These are phyloP conservation scores for Osedax frankpressi DNA, from an alignment of 2,888 invertebrate genomes.

Conservation along the genomic window DNA sequence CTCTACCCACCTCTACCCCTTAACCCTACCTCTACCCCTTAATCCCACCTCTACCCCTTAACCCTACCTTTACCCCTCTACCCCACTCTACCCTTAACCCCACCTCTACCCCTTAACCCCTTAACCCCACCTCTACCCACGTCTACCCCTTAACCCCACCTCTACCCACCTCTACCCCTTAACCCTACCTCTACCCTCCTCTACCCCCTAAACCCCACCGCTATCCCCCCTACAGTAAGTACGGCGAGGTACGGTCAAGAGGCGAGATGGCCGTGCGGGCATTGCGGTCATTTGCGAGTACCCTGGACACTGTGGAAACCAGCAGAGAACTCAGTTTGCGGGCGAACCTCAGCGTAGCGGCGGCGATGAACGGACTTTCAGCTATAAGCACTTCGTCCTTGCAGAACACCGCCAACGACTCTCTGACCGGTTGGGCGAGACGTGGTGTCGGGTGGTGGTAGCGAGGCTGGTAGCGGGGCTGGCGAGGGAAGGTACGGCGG, in stretches of 20 bases:
- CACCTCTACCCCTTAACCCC: background rate
- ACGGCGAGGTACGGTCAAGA: conserved; percentile 22
- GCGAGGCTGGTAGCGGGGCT: too few species aligned
- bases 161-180: conserved; percentile 25
- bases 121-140: conserved; percentile 31
- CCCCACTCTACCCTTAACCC: background rate
- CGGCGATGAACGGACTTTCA: conserved; percentile 15
- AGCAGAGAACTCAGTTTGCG: conserved; percentile 24
- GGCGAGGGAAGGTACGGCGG: too few species aligned
- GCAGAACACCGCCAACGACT: conserved; percentile 4
- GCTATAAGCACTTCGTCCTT: conserved; percentile 18
- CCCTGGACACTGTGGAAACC: conserved; percentile 23
- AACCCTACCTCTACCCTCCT: background rate
- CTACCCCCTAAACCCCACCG: conserved; percentile 22
- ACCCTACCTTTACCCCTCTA: background rate
- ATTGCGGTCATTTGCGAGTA: conserved; percentile 26
- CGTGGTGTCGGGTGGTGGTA: too few species aligned
- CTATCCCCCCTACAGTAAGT: conserved; percentile 26
- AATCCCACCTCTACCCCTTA: background rate
- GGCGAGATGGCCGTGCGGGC: conserved; percentile 30
- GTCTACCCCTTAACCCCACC: conserved; percentile 29
- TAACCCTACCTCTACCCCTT: background rate
- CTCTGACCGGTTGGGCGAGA: too few species aligned
- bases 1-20: background rate
- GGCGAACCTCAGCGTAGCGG: conserved; percentile 26